Conservation (phyloP, 2,888 invertebrate genomes). For the Agriotes lineatus region DNA sequence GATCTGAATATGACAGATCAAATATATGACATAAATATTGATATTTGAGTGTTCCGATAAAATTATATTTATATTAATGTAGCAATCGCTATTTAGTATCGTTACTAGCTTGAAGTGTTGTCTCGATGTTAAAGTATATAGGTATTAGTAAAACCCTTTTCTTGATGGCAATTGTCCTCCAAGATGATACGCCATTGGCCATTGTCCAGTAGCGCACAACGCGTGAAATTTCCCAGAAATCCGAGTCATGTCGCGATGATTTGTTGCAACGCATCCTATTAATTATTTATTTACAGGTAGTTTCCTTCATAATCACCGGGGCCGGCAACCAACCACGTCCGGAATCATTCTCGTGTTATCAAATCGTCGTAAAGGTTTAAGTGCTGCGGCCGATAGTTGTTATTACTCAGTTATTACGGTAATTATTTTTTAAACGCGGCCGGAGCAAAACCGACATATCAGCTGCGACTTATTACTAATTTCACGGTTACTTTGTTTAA, state of each 20-base stretch:
- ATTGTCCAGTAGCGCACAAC: neutral
- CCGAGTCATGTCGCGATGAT: constrained; percentile 9
- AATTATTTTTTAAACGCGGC: neutral
- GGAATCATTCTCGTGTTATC: neutral
- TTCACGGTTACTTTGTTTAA: neutral
- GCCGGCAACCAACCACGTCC: neutral
- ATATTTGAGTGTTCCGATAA: too few relatives aligned
- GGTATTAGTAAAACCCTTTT: too few relatives aligned
- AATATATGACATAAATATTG: too few relatives aligned
- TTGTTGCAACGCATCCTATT: constrained; percentile 15
- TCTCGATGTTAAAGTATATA: too few relatives aligned
- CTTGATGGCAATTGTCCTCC: too few relatives aligned
- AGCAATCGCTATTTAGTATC: too few relatives aligned
- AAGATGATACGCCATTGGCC: too few relatives aligned
- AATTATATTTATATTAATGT: too few relatives aligned
- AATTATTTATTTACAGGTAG: constrained; percentile 18
- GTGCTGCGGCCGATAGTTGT: neutral
- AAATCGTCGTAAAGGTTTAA: neutral
- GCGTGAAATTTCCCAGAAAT: constrained; percentile 18
- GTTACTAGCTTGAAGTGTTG: too few relatives aligned
- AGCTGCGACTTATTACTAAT: neutral
- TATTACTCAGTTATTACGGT: neutral
- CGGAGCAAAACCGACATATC: neutral
- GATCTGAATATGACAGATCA: too few relatives aligned
- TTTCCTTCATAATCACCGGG: constrained; percentile 11